These are phyloP conservation scores for Apodemia mormo DNA, from an alignment of 2,888 invertebrate genomes.

Conservation along the genomic window DNA sequence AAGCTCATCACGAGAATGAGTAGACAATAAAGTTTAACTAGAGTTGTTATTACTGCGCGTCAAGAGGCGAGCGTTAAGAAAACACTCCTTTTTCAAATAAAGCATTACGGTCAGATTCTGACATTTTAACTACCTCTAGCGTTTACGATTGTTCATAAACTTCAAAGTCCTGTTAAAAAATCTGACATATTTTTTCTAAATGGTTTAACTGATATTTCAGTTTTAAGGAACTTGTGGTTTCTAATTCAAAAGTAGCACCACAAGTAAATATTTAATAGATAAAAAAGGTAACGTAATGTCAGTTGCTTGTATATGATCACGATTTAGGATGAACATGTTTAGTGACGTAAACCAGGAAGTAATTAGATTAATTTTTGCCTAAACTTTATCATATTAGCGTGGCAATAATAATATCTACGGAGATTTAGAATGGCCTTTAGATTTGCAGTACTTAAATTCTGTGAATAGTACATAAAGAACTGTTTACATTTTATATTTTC, in stretches of 20 bases:
- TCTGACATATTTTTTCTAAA: neutral
- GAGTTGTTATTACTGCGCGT: conserved; percentile 64
- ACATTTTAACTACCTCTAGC: conserved; percentile 75
- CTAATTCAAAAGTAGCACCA: conserved; percentile 32
- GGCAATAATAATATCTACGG: too few species aligned
- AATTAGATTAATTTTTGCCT: too few species aligned
- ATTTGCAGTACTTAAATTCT: too few species aligned
- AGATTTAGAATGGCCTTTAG: too few species aligned
- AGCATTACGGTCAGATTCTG: conserved; percentile 74
- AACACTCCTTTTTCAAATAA: conserved; percentile 74
- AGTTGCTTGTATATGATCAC: too few species aligned
- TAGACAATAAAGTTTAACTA: conserved; percentile 69
- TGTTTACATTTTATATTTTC: too few species aligned
- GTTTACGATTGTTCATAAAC: conserved; percentile 72
- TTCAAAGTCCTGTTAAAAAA: conserved; percentile 32
- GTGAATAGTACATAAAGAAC: too few species aligned
- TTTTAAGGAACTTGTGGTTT: neutral
- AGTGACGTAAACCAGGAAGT: too few species aligned
- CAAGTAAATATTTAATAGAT: neutral
- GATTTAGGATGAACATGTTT: too few species aligned
- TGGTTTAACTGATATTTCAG: neutral
- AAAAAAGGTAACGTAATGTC: neutral
- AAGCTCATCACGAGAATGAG: conserved; percentile 71
- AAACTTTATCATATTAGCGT: too few species aligned
- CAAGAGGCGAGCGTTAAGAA: conserved; percentile 61